Evolutionary conservation across 2,888 invertebrate genomes (phyloP).

Genomic region (Dicycla oo): DNA sequence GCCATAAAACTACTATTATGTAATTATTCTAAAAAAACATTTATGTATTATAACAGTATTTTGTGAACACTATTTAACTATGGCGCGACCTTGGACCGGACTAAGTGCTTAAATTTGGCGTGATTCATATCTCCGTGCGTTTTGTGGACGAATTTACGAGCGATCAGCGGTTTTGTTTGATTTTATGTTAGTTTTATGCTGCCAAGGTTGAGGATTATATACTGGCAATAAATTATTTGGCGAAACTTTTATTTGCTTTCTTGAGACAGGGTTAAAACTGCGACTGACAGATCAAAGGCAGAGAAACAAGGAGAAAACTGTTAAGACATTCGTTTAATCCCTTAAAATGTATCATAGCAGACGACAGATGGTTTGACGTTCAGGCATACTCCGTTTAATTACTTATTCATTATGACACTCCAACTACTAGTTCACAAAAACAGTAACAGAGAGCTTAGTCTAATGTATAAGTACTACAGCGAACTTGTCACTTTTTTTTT

Average conservation of each 20-base stretch:
- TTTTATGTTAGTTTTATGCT: conserved; percentile 41
- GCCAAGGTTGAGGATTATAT: conserved; percentile 43
- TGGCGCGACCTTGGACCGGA: conserved; percentile 69
- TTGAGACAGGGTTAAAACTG: conserved; percentile 3
- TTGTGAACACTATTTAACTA: conserved; percentile 54
- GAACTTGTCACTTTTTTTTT: too few species aligned
- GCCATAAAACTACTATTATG: conserved; percentile 4
- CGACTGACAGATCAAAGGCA: not conserved
- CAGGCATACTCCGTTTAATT: not conserved
- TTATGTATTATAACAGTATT: conserved; percentile 42
- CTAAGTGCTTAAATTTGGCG: conserved; percentile 73
- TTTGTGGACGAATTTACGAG: conserved; percentile 52
- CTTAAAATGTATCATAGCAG: not conserved
- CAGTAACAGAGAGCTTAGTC: not conserved
- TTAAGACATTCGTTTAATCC: not conserved
- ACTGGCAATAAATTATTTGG: conserved; percentile 35
- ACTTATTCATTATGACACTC: not conserved
- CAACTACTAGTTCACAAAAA: not conserved
- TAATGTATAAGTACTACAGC: not conserved
- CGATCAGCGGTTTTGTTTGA: conserved; percentile 37
- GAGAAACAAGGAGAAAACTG: not conserved
- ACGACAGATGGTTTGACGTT: not conserved
- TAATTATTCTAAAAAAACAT: conserved; percentile 18
- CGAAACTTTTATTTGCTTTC: conserved; percentile 38
- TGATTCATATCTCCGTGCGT: conserved; percentile 71